A percentile compares a stretch with the other conserved stretches of the same genome.
These are phyloP conservation scores for Leptothorax acervorum DNA, from an alignment of 2,888 invertebrate species.

Conservation along the genomic window DNA sequence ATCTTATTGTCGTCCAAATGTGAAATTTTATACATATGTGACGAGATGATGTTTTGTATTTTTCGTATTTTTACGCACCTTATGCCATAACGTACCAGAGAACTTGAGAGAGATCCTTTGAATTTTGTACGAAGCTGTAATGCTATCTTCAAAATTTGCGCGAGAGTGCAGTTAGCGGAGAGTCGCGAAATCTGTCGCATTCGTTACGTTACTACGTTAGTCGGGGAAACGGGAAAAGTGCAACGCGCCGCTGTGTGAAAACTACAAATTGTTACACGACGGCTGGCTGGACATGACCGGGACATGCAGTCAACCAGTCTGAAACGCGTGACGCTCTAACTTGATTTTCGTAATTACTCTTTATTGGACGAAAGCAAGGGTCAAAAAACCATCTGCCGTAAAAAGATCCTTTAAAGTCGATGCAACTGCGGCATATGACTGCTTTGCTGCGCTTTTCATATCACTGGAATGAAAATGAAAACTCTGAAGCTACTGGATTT, in stretches of 20 bases:
- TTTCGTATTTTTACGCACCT: slow-evolving; percentile 30
- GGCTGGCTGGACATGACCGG: slow-evolving; percentile 20
- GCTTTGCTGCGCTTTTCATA: neutral
- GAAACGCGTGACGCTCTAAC: slow-evolving; percentile 43
- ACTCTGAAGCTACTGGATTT: neutral
- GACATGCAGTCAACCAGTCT: slow-evolving; percentile 28
- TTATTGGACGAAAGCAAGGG: slow-evolving; percentile 38
- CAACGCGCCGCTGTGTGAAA: slow-evolving; percentile 34
- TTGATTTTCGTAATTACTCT: slow-evolving; percentile 43
- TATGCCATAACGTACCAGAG: neutral
- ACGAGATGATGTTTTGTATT: slow-evolving; percentile 10
- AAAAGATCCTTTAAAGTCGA: slow-evolving; percentile 16
- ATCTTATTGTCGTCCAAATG: neutral
- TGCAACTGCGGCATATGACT: neutral
- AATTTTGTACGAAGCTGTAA: slow-evolving; percentile 15
- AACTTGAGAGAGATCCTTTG: neutral
- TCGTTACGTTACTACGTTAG: slow-evolving; percentile 31
- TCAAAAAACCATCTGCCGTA: slow-evolving; percentile 33
- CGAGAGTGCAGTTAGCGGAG: slow-evolving; percentile 15
- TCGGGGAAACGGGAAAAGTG: slow-evolving; percentile 28
- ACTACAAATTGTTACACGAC: slow-evolving; percentile 50
- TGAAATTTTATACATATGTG: neutral
- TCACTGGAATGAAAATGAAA: slow-evolving; percentile 12
- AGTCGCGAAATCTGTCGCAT: slow-evolving; percentile 43
- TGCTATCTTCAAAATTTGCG: slow-evolving; percentile 29